These are phyloP conservation scores for Odontocerum albicorne DNA, from an alignment of 2,888 invertebrate genomes.

Conservation along the genomic window DNA sequence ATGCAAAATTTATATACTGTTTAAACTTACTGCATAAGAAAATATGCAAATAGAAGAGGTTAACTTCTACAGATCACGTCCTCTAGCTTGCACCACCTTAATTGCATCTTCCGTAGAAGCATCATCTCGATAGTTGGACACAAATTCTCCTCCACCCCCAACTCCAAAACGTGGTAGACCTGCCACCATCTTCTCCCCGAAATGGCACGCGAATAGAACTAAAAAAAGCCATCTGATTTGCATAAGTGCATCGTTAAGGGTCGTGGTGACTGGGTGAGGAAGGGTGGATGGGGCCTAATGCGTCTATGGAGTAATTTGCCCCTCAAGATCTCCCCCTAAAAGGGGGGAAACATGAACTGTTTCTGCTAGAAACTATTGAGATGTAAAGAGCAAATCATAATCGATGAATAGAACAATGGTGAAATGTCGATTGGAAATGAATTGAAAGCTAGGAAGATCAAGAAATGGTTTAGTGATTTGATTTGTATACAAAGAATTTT, in stretches of 20 bases:
- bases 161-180: neutral
- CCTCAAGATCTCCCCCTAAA: neutral
- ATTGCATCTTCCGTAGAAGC: constrained; percentile 16
- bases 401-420: too few relatives aligned
- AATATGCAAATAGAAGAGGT: too few relatives aligned
- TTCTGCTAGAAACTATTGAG: constrained; percentile 3
- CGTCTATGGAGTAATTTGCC: constrained; percentile 23
- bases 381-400: constrained; percentile 1
- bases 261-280: constrained; percentile 18
- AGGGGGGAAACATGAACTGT: neutral
- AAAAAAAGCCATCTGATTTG: constrained; percentile 36
- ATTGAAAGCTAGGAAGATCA: too few relatives aligned
- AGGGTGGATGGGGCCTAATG: constrained; percentile 27
- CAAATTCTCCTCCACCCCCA: constrained; percentile 3
- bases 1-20: too few relatives aligned
- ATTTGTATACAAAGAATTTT: too few relatives aligned
- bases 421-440: too few relatives aligned
- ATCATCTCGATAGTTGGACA: constrained; percentile 17
- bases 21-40: too few relatives aligned
- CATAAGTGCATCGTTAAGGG: constrained; percentile 37
- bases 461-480: too few relatives aligned
- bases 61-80: constrained; percentile 9
- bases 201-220: constrained; percentile 25
- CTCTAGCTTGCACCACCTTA: constrained; percentile 13
- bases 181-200: constrained; percentile 1